Evolutionary conservation across 23 tunicate genomes (phyloP).

Genomic region (Clavelina lepadiformis): DNA sequence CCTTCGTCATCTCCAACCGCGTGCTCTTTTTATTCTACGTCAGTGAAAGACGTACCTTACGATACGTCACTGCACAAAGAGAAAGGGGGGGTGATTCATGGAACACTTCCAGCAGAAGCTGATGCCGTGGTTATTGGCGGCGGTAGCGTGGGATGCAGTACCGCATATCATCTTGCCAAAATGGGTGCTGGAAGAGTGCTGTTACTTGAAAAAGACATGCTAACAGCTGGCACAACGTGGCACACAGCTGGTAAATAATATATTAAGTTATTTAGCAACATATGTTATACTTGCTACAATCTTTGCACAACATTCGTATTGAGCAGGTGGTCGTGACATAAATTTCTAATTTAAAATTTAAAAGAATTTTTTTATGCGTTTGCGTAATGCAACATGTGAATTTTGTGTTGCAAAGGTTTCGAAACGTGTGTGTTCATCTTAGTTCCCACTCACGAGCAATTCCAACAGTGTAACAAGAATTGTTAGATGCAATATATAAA

Average conservation of each 20-base stretch:
- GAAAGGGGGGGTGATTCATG: background rate
- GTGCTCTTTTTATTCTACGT: too few species aligned
- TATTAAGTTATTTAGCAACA: background rate
- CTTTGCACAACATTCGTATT: background rate
- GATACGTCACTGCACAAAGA: constrained; percentile 22
- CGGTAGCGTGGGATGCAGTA: constrained; percentile 79
- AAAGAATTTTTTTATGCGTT: too few species aligned
- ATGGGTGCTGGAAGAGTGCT: constrained; percentile 57
- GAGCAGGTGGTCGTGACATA: too few species aligned
- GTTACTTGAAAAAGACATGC: constrained; percentile 51
- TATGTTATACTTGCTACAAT: background rate
- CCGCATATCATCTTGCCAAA: constrained; percentile 81
- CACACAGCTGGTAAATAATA: constrained; percentile 62
- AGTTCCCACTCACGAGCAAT: too few species aligned
- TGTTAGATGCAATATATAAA: too few species aligned
- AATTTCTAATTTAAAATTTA: background rate
- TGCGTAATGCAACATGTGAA: too few species aligned
- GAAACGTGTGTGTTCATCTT: too few species aligned
- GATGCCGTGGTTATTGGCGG: constrained; percentile 92
- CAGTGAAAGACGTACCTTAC: constrained; percentile 30
- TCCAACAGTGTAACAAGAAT: too few species aligned
- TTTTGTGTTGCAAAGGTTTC: too few species aligned
- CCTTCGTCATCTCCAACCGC: too few species aligned
- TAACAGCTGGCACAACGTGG: constrained; percentile 91
- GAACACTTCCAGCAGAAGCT: constrained; percentile 39